A percentile compares a stretch with the other conserved stretches of the same genome.
Evolutionary conservation across 2,797 vertebrate species (phyloP).

Genomic region (Sebastes vulpes): DNA sequence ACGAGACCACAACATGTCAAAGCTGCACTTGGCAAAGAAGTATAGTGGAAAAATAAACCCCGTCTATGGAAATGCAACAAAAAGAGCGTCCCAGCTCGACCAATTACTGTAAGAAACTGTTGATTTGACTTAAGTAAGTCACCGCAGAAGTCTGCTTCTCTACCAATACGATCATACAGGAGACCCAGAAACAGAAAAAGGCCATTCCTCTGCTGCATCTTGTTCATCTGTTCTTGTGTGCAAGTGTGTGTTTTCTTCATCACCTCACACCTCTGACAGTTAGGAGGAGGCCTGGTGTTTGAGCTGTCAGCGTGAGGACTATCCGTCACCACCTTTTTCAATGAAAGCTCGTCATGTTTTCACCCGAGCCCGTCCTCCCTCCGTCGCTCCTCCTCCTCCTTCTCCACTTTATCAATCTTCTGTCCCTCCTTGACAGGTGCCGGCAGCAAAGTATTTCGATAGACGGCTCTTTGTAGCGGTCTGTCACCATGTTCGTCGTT

Average conservation of each 20-base stretch:
- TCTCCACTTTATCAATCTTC: background rate
- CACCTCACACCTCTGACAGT: conserved; percentile 34
- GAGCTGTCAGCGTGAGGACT: conserved; percentile 33
- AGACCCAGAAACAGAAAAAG: background rate
- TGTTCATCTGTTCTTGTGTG: background rate
- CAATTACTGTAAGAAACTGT: background rate
- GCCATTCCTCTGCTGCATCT: background rate
- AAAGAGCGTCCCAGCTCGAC: background rate
- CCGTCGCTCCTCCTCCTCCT: background rate
- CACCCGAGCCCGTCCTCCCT: background rate
- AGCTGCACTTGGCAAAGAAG: conserved; percentile 17
- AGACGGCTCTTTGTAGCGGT: background rate
- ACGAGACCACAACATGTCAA: conserved; percentile 24
- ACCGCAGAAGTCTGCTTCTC: background rate
- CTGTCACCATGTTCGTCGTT: conserved; percentile 21
- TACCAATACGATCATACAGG: background rate
- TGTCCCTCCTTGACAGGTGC: conserved; percentile 29
- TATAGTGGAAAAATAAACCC: conserved; percentile 6
- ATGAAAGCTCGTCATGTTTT: conserved; percentile 35
- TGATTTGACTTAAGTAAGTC: background rate
- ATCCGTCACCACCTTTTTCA: conserved; percentile 37
- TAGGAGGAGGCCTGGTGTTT: conserved; percentile 15
- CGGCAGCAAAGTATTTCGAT: conserved; percentile 22
- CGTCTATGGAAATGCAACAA: conserved; percentile 3
- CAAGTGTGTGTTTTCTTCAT: conserved; percentile 24